Conservation (phyloP, 2,797 vertebrate genomes). For the Hafferia zeledoni region DNA sequence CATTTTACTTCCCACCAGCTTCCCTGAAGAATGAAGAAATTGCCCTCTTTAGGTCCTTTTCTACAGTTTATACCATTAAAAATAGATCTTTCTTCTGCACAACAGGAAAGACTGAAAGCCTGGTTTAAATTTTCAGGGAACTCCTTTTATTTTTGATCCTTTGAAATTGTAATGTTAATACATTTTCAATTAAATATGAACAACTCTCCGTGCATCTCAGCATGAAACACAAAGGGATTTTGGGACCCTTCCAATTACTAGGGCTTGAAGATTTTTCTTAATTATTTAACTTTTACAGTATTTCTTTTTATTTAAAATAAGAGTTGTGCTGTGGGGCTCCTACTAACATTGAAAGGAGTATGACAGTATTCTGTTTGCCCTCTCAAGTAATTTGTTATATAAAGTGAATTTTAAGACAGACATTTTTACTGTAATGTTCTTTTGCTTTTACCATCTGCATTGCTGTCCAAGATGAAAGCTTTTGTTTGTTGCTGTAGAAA, state of each 20-base stretch:
- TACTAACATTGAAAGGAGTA: background rate
- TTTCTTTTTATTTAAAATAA: constrained; percentile 32
- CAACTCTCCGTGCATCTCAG: constrained; percentile 48
- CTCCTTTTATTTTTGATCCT: constrained; percentile 62
- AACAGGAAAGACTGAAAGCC: constrained; percentile 57
- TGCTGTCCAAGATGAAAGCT: background rate
- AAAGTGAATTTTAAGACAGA: background rate
- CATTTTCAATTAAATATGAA: constrained; percentile 68
- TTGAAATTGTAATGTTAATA: constrained; percentile 68
- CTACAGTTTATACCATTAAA: constrained; percentile 59
- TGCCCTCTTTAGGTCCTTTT: constrained; percentile 55
- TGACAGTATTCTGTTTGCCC: background rate
- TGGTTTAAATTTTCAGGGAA: constrained; percentile 66
- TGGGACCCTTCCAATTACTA: constrained; percentile 53
- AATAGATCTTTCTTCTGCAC: constrained; percentile 57
- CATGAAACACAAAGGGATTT: constrained; percentile 60
- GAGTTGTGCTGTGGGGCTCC: background rate
- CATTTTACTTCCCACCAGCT: constrained; percentile 56
- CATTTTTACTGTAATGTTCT: background rate
- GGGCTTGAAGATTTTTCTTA: constrained; percentile 45
- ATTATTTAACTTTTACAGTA: constrained; percentile 51
- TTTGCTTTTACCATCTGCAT: constrained; percentile 5
- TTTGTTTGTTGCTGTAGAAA: background rate
- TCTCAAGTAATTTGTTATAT: constrained; percentile 5
- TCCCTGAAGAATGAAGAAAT: constrained; percentile 55